phyloP scores from a whole-genome alignment of 2,113 vertebrate species.

The Xerus inauris region DNA sequence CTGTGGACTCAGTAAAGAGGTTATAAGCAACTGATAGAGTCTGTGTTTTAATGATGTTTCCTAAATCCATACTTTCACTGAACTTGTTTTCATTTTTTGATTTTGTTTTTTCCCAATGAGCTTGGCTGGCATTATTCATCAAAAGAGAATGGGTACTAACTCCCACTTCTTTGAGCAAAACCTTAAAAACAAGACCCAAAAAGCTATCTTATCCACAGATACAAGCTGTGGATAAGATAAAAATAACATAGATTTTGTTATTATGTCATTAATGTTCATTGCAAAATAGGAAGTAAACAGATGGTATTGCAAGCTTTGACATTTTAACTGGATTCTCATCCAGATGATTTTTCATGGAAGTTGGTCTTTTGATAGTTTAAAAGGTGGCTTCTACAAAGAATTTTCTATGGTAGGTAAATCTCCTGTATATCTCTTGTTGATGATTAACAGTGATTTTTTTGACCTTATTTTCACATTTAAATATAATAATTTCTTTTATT shows the following conservation, averaged over 20 bases:
- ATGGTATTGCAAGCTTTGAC: slow-evolving; percentile 10
- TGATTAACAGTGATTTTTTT: slow-evolving; percentile 18
- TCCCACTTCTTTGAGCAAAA: not conserved
- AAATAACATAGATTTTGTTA: not conserved
- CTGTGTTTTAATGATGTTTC: not conserved
- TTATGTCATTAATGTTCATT: not conserved
- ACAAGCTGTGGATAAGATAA: too few species aligned
- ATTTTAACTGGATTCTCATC: slow-evolving; percentile 10
- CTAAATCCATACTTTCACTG: not conserved
- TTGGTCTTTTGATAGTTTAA: slow-evolving; percentile 24
- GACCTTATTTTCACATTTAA: not conserved
- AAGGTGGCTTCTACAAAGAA: slow-evolving; percentile 5
- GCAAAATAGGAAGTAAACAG: slow-evolving; percentile 10
- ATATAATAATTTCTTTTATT: not conserved
- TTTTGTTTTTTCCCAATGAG: not conserved
- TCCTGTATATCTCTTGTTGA: not conserved
- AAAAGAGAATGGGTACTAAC: not conserved
- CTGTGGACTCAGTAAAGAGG: not conserved
- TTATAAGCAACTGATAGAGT: not conserved
- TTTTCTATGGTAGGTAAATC: not conserved
- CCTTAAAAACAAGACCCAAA: not conserved
- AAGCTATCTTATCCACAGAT: not conserved
- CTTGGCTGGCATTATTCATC: not conserved
- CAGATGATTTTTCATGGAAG: not conserved
- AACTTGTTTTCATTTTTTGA: not conserved